Percentiles rank a stretch among this genome's conserved stretches.
Conservation (phyloP, 2,888 invertebrate species). For the Clistopyga incitator region DNA sequence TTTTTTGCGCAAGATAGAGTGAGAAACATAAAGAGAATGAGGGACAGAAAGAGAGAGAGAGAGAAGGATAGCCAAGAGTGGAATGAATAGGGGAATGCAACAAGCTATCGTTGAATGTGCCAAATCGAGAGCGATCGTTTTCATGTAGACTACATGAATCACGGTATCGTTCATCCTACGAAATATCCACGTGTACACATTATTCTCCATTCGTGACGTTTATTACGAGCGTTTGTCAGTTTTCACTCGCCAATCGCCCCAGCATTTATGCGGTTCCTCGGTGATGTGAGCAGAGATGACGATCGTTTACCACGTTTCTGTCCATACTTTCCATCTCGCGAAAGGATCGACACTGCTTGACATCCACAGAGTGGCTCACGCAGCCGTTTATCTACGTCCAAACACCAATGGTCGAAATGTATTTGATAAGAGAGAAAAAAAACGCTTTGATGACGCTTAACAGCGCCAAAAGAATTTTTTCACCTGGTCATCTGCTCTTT, state of each 20-base stretch:
- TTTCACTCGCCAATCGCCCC: constrained; percentile 57
- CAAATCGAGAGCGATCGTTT: constrained; percentile 74
- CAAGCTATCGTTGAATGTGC: constrained; percentile 79
- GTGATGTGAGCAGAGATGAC: background rate
- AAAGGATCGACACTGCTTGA: constrained; percentile 17
- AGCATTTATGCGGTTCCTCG: background rate
- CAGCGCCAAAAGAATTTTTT: no score
- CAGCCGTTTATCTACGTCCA: background rate
- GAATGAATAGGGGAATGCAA: constrained; percentile 74
- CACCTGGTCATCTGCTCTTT: no score
- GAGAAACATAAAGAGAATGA: background rate
- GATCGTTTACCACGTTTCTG: background rate
- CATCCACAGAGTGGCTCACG: background rate
- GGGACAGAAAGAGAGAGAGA: background rate
- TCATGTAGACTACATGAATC: constrained; percentile 23
- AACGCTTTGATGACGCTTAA: no score
- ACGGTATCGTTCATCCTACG: constrained; percentile 53
- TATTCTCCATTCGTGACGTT: constrained; percentile 49
- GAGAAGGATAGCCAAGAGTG: background rate
- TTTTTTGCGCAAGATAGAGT: background rate
- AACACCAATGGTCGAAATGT: no score
- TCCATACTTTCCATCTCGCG: background rate
- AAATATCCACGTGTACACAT: constrained; percentile 32
- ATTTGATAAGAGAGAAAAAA: no score
- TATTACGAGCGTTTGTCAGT: constrained; percentile 67